Base-by-base conservation (phyloP, 2,888 invertebrate species). In the Chrysolina americana region DNA sequence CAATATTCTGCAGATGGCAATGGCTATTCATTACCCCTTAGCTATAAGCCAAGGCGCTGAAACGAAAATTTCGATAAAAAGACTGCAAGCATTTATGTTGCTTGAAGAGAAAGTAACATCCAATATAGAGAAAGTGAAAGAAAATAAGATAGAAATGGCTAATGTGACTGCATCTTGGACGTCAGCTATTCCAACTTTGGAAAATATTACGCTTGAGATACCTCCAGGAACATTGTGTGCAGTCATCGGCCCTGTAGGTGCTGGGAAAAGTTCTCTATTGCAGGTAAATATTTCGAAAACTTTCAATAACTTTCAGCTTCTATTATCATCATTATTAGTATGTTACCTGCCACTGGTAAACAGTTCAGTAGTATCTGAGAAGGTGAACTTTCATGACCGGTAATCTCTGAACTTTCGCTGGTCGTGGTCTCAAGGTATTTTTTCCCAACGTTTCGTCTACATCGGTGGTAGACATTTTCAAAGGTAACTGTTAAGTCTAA, bases 171-270 rank as follows among this genome's bases (percentile, higher is more conserved):
- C 87, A 8, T 80, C 80, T n/a, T 87, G 87, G 86, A 81, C 81
- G 2, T 76, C 78, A 6, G 76, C 80, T 36, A 69, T 41, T 0
- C 70, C 75, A 8, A 81, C 81, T 17, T 75, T 79, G 79, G 90
- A 74, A 81, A 87, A 79, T 85, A 89, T 80, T 85, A 89, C 82
- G 86, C 88, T 85, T 83, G 88, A 50, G 85, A 85, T 82, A 88
- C 90, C 75, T 85, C 82, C 83, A 88, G 91, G 91, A 85, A 87
- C 56, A 86, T 87, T 81, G 85, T 92, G 94, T 79, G 96, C 95
- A 2, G 90, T 98, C 17, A 94, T 97, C 75, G 97, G 97, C 10
- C 93, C 96, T 0, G 97, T 97, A 15, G 98, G 97, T 11, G 91
- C 95, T 41, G 98, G 97, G 83, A 98, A 94, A 86, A 89, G 88